Percentiles rank a stretch among this genome's conserved stretches.
Evolutionary conservation across 2,888 invertebrate genomes (phyloP).

Genomic region (Lasius platythorax): DNA sequence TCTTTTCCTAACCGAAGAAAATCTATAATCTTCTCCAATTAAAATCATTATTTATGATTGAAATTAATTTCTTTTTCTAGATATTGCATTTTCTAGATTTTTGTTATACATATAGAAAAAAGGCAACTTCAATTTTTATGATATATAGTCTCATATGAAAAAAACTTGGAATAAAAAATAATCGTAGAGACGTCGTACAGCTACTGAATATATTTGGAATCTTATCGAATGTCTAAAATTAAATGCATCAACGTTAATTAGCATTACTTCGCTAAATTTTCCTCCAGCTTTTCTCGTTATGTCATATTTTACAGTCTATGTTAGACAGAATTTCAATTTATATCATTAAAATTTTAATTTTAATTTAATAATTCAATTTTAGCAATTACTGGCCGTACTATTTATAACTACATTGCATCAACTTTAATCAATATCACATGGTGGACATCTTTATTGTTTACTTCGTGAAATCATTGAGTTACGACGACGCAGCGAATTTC

Average conservation of each 20-base stretch:
- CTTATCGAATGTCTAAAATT: not conserved
- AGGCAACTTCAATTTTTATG: not conserved
- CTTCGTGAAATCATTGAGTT: not conserved
- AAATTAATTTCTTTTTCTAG: constrained; percentile 12
- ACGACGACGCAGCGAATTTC: not conserved
- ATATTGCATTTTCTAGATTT: not conserved
- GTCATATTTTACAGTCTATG: not conserved
- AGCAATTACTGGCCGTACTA: not conserved
- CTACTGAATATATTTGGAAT: not conserved
- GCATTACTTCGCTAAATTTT: not conserved
- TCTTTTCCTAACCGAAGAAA: not conserved
- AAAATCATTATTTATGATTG: constrained; percentile 13
- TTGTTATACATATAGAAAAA: not conserved
- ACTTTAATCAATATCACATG: not conserved
- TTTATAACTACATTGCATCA: not conserved
- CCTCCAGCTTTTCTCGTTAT: not conserved
- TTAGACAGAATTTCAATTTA: not conserved
- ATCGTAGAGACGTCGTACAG: not conserved
- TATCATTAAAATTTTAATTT: not conserved
- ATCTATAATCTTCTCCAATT: constrained; percentile 1
- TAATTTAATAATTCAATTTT: not conserved
- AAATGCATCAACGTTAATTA: not conserved
- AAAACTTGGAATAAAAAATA: not conserved
- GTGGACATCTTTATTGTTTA: not conserved
- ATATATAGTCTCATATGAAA: not conserved